A percentile compares a stretch with the other conserved stretches of the same genome.
phyloP scores from a whole-genome alignment of 2,888 invertebrate genomes.

The Oscheius sp. region DNA sequence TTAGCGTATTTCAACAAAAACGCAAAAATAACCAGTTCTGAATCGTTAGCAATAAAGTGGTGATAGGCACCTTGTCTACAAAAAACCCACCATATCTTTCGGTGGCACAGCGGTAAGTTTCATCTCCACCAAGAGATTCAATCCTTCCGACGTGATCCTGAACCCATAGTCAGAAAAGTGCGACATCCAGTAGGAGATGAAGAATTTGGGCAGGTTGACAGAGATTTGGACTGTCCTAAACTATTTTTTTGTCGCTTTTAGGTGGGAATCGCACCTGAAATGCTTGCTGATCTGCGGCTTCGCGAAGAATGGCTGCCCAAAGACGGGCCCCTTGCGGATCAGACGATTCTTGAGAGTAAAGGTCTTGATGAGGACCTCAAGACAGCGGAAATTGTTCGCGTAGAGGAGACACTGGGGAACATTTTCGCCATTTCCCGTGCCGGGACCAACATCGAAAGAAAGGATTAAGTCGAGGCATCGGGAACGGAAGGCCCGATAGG shows the following conservation, averaged over 20 bases:
- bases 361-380: constrained; percentile 80
- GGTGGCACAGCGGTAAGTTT: constrained; percentile 24
- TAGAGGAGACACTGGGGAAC: constrained; percentile 70
- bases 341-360: constrained; percentile 91
- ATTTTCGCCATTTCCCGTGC: constrained; percentile 47
- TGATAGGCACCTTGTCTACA: not conserved
- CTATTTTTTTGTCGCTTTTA: constrained; percentile 1
- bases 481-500: constrained; percentile 92
- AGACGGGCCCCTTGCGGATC: constrained; percentile 89
- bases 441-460: constrained; percentile 79
- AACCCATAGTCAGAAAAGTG: constrained; percentile 74
- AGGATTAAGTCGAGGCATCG: constrained; percentile 85
- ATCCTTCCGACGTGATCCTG: constrained; percentile 63
- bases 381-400: constrained; percentile 72
- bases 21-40: no score
- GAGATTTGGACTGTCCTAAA: constrained; percentile 87
- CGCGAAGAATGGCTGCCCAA: constrained; percentile 85
- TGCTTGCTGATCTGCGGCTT: constrained; percentile 93
- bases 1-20: no score
- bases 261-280: constrained; percentile 73
- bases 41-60: no score
- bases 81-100: constrained; percentile 7
- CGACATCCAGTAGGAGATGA: constrained; percentile 94
- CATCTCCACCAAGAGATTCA: constrained; percentile 52
- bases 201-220: constrained; percentile 85